Conservation (phyloP, 2,113 vertebrate species). For the Astatotilapia flaviijosephi region DNA sequence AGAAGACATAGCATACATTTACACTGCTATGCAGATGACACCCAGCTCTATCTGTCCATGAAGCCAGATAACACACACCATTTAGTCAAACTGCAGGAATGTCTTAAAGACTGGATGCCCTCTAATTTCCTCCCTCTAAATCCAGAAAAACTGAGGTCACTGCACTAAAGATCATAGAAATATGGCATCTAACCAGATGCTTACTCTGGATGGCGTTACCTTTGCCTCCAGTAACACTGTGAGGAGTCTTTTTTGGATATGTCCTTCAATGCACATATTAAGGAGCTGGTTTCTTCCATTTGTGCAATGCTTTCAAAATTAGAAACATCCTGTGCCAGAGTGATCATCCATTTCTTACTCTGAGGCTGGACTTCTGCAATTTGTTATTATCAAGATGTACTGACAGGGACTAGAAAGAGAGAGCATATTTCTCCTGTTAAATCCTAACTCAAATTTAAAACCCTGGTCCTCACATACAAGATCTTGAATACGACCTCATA, state of each 20-base stretch:
- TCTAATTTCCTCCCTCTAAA: background rate
- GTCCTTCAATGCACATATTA: background rate
- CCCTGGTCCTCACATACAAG: background rate
- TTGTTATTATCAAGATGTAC: background rate
- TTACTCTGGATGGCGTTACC: background rate
- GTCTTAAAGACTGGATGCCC: accelerated
- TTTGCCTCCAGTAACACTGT: accelerated
- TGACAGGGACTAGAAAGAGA: background rate
- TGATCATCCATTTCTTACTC: accelerated
- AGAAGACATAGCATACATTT: too few species aligned
- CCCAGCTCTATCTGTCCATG: too few species aligned
- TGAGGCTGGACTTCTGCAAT: background rate
- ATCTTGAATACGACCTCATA: background rate
- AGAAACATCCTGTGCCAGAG: background rate
- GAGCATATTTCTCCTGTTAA: background rate
- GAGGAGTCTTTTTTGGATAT: background rate
- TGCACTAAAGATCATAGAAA: background rate
- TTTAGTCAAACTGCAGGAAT: accelerated
- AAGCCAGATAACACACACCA: background rate
- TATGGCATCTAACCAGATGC: background rate
- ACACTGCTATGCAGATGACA: too few species aligned
- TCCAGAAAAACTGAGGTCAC: background rate
- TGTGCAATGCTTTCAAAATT: background rate
- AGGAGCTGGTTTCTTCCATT: background rate
- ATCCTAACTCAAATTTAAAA: background rate